Base-by-base conservation (phyloP, 1,140 invertebrate species). In the Sipha flava region DNA sequence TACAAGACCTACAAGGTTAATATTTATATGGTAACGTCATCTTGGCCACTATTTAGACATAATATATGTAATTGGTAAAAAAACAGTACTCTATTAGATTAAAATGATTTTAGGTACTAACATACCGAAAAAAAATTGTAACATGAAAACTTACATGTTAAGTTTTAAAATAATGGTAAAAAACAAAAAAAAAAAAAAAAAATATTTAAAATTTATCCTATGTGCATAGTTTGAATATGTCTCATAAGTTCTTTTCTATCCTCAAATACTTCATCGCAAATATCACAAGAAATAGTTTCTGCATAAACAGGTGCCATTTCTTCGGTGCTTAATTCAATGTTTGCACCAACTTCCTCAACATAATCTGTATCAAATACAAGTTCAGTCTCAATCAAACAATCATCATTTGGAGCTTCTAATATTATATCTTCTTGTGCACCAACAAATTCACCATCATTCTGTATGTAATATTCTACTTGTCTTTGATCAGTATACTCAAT, bases 201-300 rank as follows among this genome's bases (percentile, higher is more conserved):
- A 6, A 31, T 14, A 5, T 54, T 34, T 16, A 31, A n/a, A 34
- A 37, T 40, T 43, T 26, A 77, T 59, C 73, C 73, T n/a, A 85
- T 94, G 92, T 77, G 73, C 73, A 77, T 77, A 83, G 93, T 90
- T 21, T 91, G 91, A 80, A 94, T 92, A 85, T 94, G 93, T 3
- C 91, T 87, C 54, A 93, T 85, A 14, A 94, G 86, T 80, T 92
- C 90, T 49, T 90, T 89, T 52, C 92, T 89, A 81, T 91, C 90
- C 1, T 89, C 86, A 85, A 94, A 94, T 66, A 90, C 88, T 80
- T 89, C 88, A n/a, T 90, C 88, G 84, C 93, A 94, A 90, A 94
- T 93, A 84, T 93, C 91, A 84, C 93, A 94, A 68, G 90, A 91
- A 83, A 81, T 81, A 64, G 79, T 64, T 70, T 83, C 83, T 18